phyloP scores from a whole-genome alignment of 1,140 invertebrate species.

The Halictus rubicundus region DNA sequence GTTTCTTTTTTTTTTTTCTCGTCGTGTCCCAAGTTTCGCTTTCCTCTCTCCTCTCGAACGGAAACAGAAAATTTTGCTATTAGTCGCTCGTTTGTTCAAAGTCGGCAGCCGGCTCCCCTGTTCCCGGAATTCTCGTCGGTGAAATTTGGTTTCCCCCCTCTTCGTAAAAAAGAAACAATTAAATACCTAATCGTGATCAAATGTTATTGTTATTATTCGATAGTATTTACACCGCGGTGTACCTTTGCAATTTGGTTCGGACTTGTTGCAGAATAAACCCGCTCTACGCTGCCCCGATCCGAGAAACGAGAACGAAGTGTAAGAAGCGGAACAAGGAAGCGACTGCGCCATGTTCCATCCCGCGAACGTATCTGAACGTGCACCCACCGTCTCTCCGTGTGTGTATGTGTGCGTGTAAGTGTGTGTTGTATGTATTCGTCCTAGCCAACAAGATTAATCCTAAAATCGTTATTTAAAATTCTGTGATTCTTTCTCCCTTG shows the following conservation, averaged over 20 bases:
- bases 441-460: constrained; percentile 55
- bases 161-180: constrained; percentile 34
- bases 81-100: background rate
- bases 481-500: background rate
- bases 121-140: background rate
- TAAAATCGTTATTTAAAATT: constrained; percentile 53
- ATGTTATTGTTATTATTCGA: constrained; percentile 31
- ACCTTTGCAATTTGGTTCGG: constrained; percentile 55
- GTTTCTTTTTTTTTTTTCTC: constrained; percentile 10
- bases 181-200: constrained; percentile 42
- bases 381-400: constrained; percentile 1
- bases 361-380: constrained; percentile 15
- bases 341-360: constrained; percentile 46
- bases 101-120: background rate
- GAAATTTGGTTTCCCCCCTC: background rate
- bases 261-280: background rate
- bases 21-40: background rate
- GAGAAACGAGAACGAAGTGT: background rate
- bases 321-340: background rate
- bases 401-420: background rate
- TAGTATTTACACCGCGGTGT: constrained; percentile 55
- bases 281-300: no score
- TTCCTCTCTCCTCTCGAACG: background rate
- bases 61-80: background rate
- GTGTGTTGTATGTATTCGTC: background rate